phyloP scores from a whole-genome alignment of 2,888 invertebrate species.

The Drosophila fungiperda region DNA sequence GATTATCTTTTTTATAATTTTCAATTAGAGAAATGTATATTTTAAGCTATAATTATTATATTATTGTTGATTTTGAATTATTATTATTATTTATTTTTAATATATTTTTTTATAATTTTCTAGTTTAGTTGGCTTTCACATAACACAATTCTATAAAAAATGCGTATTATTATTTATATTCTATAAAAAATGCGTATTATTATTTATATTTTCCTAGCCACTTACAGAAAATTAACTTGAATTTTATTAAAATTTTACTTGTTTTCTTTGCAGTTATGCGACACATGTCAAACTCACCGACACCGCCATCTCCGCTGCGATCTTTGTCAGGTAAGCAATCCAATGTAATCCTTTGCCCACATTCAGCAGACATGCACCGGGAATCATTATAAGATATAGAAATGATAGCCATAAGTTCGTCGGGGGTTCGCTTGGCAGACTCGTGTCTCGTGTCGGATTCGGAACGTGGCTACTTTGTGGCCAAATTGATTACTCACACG shows the following conservation, averaged over 20 bases:
- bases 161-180: not conserved
- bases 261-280: constrained; percentile 81
- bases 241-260: constrained; percentile 24
- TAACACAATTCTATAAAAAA: too few relatives aligned
- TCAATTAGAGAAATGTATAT: too few relatives aligned
- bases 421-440: constrained; percentile 3
- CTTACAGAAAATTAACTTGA: not conserved
- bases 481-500: constrained; percentile 79
- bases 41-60: too few relatives aligned
- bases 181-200: too few relatives aligned
- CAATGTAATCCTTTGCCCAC: constrained; percentile 75
- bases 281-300: constrained; percentile 84
- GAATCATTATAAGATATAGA: not conserved
- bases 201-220: too few relatives aligned
- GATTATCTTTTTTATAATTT: not conserved
- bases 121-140: too few relatives aligned
- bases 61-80: too few relatives aligned
- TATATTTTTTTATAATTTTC: too few relatives aligned
- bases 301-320: constrained; percentile 84
- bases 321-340: constrained; percentile 82
- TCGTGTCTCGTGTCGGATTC: constrained; percentile 35
- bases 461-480: constrained; percentile 81
- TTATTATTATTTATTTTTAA: too few relatives aligned
- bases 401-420: not conserved
- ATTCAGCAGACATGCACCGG: constrained; percentile 67